phyloP scores from a whole-genome alignment of 2,888 invertebrate genomes.

The Spodoptera exigua region DNA sequence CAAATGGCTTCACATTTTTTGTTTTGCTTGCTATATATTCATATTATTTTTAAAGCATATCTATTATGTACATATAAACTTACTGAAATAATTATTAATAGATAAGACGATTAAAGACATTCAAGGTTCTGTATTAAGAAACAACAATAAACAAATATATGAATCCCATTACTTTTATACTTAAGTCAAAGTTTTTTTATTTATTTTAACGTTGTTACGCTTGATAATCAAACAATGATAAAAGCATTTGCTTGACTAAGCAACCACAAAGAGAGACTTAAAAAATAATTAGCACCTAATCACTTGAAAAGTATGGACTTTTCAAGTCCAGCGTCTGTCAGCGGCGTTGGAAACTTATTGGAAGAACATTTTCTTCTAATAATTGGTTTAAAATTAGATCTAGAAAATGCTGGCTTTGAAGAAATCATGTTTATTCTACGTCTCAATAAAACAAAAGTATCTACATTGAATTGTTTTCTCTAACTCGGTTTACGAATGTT shows the following conservation, averaged over 20 bases:
- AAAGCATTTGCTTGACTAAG: not conserved
- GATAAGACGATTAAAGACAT: too few relatives aligned
- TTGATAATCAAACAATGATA: too few relatives aligned
- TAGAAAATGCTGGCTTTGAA: conserved; percentile 5
- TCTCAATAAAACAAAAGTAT: conserved; percentile 22
- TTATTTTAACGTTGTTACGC: too few relatives aligned
- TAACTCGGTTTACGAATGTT: conserved; percentile 27
- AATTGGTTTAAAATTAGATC: conserved; percentile 12
- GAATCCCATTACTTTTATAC: too few relatives aligned
- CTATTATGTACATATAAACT: too few relatives aligned
- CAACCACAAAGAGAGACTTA: conserved; percentile 1
- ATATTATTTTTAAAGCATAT: too few relatives aligned
- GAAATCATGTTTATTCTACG: conserved; percentile 16
- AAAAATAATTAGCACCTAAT: conserved; percentile 6
- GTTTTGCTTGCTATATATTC: not conserved
- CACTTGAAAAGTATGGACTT: too few relatives aligned
- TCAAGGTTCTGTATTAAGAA: too few relatives aligned
- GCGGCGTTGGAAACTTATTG: conserved; percentile 12
- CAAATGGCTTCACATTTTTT: not conserved
- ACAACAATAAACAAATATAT: too few relatives aligned
- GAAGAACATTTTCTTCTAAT: conserved; percentile 4
- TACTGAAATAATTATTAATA: too few relatives aligned
- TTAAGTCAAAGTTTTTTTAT: too few relatives aligned
- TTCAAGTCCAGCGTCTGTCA: conserved; percentile 11
- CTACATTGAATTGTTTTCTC: conserved; percentile 19